Evolutionary conservation across 2,113 vertebrate genomes (phyloP), one percentile per base, ranked within the genome.

Genomic region (Brienomyrus longianalis): DNA sequence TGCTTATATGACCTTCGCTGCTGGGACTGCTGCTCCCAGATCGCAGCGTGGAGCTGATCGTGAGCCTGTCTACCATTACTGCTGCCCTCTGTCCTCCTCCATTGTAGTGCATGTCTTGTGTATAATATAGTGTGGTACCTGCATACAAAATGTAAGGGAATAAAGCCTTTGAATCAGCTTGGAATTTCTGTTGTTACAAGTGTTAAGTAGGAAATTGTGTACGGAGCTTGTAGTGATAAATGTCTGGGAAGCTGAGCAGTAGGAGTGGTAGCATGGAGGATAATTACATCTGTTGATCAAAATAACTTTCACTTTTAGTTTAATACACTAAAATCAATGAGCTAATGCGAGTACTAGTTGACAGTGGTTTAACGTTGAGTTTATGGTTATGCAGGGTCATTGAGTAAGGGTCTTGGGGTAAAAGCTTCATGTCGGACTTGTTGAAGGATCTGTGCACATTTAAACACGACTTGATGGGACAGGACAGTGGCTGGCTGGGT

Each of bases 51-150:
- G 21, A 19, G 8, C 21, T n/a, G 43, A 83, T 48, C 4, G 3
- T 54, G 50, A n/a, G 10, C 83, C 23, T 85, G 39, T 85, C 27
- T 15, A 4, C 13, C n/a, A 47, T 51, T 50, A 27, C 19, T 47
- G 21, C 43, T 31, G 43, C 50, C 27, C n/a, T 11, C 45, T 35
- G 43, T 23, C 23, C 1, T 35, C 27, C 11, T 15, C 85, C 51
- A 9, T 35, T 8, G 50, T 87, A 87, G 15, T 87, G 85, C 85
- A 87, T 87, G 85, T 56, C 85, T 35, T 86, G n/a, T 86, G n/a
- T 86, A 50, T 51, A 86, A 50, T 51, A 86, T 87, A 87, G 51
- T 39, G 27, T 56, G 27, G 51, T 54, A 17, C 51, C 85, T 35
- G 27, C 83, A 27, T 7, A 85, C 21, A 27, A 50, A 86, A 50